Evolutionary conservation across 2,888 invertebrate genomes (phyloP).

Genomic region (Drosophila meridionalis): DNA sequence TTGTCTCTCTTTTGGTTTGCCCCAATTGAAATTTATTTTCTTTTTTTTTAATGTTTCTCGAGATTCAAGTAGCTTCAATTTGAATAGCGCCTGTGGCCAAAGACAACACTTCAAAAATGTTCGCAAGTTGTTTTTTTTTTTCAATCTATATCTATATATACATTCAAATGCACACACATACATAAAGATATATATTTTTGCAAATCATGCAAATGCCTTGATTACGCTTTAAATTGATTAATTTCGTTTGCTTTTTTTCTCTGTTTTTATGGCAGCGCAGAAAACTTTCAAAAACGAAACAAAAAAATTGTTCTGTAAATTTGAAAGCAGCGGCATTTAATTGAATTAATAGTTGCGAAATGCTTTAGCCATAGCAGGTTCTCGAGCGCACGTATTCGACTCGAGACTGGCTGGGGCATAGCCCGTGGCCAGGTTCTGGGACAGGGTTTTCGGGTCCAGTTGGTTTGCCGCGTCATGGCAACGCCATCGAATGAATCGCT

Average conservation of each 20-base stretch:
- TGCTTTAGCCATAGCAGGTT: conserved; percentile 14
- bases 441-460: conserved; percentile 22
- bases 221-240: conserved; percentile 75
- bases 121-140: conserved; percentile 43
- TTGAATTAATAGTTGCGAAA: conserved; percentile 63
- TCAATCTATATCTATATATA: conserved; percentile 1
- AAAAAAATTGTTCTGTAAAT: conserved; percentile 36
- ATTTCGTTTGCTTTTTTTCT: conserved; percentile 35
- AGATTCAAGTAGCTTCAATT: conserved; percentile 56
- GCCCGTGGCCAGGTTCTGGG: conserved; percentile 22
- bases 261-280: background rate
- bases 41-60: conserved; percentile 31
- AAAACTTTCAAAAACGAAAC: conserved; percentile 22
- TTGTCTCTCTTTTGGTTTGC: conserved; percentile 16
- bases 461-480: conserved; percentile 29
- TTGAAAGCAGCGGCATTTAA: conserved; percentile 58
- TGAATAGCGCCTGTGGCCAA: conserved; percentile 44
- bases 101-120: conserved; percentile 63
- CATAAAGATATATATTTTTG: conserved; percentile 27
- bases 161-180: conserved; percentile 6
- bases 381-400: conserved; percentile 2
- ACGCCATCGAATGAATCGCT: conserved; percentile 32
- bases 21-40: conserved; percentile 36
- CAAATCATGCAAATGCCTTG: conserved; percentile 67
- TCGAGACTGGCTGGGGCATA: conserved; percentile 9